These are phyloP conservation scores for Harpalus rufipes DNA, from an alignment of 2,888 invertebrate species.

Conservation along the genomic window DNA sequence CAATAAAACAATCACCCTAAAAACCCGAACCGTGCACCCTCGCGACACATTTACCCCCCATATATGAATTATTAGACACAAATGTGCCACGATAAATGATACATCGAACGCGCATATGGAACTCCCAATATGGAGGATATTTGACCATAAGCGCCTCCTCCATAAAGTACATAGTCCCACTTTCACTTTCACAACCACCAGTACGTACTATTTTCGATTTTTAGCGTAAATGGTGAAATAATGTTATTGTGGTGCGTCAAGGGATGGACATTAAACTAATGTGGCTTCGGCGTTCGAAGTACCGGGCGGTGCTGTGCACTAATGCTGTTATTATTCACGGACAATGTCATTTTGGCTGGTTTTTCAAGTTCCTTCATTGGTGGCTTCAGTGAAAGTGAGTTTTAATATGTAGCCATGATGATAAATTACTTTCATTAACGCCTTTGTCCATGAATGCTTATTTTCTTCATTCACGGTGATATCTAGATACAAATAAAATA, in stretches of 20 bases:
- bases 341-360: conserved; percentile 39
- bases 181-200: background rate
- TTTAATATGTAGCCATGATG: conserved; percentile 31
- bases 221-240: conserved; percentile 37
- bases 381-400: conserved; percentile 28
- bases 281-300: conserved; percentile 36
- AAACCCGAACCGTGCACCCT: conserved; percentile 45
- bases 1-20: conserved; percentile 64
- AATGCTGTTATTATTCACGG: conserved; percentile 4
- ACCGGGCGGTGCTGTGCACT: conserved; percentile 22
- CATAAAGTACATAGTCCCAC: conserved; percentile 12
- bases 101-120: conserved; percentile 48
- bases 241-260: conserved; percentile 50
- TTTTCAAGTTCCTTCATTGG: conserved; percentile 40
- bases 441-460: conserved; percentile 25
- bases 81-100: conserved; percentile 60
- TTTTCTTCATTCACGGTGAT: background rate
- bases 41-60: conserved; percentile 55
- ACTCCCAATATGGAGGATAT: background rate
- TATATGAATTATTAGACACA: conserved; percentile 63
- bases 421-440: conserved; percentile 43
- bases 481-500: too few species aligned
- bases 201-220: conserved; percentile 1
- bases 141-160: background rate
- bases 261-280: conserved; percentile 60